Conservation (phyloP, 2,113 vertebrate species). For the Centropus bengalensis region DNA sequence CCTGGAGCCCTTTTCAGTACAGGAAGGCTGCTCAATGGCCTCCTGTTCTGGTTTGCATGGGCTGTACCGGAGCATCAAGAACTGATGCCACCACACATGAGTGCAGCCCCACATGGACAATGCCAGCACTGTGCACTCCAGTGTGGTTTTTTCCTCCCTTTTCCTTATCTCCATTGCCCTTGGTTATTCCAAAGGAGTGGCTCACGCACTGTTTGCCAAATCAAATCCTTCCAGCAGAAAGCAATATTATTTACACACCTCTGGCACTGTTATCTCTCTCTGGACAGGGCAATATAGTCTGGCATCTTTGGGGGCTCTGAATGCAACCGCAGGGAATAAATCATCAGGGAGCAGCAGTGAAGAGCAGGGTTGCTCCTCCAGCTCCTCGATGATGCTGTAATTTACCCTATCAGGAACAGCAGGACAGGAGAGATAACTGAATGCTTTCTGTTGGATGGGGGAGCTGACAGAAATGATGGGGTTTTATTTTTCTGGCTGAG, state of each 20-base stretch:
- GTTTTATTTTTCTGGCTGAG: conserved; percentile 2
- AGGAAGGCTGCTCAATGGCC: not conserved
- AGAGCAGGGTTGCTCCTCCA: not conserved
- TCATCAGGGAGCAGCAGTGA: not conserved
- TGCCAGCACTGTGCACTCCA: no score
- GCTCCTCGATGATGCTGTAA: not conserved
- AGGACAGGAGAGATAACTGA: conserved; percentile 16
- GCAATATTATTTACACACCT: not conserved
- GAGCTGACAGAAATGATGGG: not conserved
- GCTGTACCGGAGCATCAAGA: not conserved
- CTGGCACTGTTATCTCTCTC: not conserved
- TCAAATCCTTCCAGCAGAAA: not conserved
- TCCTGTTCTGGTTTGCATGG: fast-evolving
- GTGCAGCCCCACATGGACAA: not conserved
- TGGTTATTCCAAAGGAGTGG: not conserved
- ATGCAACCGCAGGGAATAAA: not conserved
- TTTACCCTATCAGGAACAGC: conserved; percentile 10
- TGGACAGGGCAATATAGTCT: not conserved
- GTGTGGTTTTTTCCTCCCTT: not conserved
- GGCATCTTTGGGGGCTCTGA: not conserved
- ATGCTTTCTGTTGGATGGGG: not conserved
- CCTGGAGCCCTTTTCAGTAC: no score
- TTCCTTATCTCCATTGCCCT: not conserved
- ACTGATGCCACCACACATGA: fast-evolving
- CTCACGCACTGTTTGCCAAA: fast-evolving